Percentiles rank a stretch among this genome's conserved stretches.
These are phyloP conservation scores for Nasonia longicornis DNA, from an alignment of 1,140 invertebrate species.

Conservation along the genomic window DNA sequence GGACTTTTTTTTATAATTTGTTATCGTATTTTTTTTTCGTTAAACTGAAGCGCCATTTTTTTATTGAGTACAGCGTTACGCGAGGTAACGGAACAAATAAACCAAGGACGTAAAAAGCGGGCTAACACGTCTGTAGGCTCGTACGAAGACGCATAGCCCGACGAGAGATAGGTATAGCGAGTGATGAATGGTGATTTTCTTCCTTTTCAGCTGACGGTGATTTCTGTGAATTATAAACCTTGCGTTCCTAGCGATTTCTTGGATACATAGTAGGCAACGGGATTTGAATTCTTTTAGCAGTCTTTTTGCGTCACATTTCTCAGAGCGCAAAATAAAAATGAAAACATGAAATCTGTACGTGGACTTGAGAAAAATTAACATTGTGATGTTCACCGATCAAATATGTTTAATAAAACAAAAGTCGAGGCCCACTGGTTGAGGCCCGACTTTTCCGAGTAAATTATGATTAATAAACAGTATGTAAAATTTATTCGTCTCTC, in stretches of 20 bases:
- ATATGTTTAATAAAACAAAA: conserved; percentile 57
- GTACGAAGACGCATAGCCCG: conserved; percentile 6
- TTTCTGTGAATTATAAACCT: neutral
- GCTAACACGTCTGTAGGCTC: conserved; percentile 4
- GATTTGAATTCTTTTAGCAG: conserved; percentile 46
- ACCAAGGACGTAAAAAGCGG: conserved; percentile 1
- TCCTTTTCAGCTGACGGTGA: conserved; percentile 16
- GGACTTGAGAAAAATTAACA: conserved; percentile 58
- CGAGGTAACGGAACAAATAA: neutral
- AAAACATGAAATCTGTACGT: conserved; percentile 49
- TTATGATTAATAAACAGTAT: conserved; percentile 65
- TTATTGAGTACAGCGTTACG: neutral
- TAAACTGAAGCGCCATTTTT: neutral
- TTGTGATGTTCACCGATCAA: conserved; percentile 63
- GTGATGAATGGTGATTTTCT: conserved; percentile 1
- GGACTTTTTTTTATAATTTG: neutral
- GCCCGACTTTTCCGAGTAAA: conserved; percentile 63
- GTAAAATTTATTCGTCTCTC: conserved; percentile 58
- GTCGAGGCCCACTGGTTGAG: conserved; percentile 64
- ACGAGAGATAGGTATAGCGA: neutral
- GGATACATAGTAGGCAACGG: neutral
- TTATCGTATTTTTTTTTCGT: conserved; percentile 7
- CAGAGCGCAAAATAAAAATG: conserved; percentile 51
- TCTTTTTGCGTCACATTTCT: conserved; percentile 53
- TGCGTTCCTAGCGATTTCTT: neutral